These are phyloP conservation scores for Trinorchestia longiramus DNA, from an alignment of 1,140 invertebrate species.

Conservation along the genomic window DNA sequence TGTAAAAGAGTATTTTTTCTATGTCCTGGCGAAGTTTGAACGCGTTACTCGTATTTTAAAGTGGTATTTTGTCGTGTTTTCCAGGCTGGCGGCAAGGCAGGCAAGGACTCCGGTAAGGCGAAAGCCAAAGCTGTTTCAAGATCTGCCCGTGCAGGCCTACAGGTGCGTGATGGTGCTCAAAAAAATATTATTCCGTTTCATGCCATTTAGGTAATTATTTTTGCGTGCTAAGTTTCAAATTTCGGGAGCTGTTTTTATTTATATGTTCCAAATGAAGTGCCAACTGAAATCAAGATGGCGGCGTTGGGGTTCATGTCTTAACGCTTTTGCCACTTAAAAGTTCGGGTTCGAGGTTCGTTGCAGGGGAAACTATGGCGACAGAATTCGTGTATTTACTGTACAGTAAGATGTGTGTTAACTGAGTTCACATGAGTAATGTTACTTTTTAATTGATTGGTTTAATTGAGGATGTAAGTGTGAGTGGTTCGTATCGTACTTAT, in stretches of 20 bases:
- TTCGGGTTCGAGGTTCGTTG: neutral
- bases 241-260: neutral
- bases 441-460: too few relatives aligned
- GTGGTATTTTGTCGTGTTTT: slow-evolving; percentile 63
- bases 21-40: slow-evolving; percentile 71
- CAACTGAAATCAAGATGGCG: slow-evolving; percentile 49
- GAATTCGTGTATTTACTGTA: too few relatives aligned
- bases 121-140: slow-evolving; percentile 99
- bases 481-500: too few relatives aligned
- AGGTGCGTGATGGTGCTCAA: slow-evolving; percentile 78
- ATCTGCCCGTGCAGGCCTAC: slow-evolving; percentile 96
- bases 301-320: neutral
- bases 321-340: neutral
- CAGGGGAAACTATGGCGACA: neutral
- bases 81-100: slow-evolving; percentile 97
- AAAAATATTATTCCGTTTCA: slow-evolving; percentile 29
- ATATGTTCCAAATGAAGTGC: neutral
- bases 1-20: slow-evolving; percentile 66
- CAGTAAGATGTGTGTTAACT: too few relatives aligned
- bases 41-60: slow-evolving; percentile 70
- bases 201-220: slow-evolving; percentile 41
- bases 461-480: too few relatives aligned
- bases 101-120: slow-evolving; percentile 99
- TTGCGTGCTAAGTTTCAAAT: neutral
- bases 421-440: too few relatives aligned